phyloP scores from a whole-genome alignment of 2,797 vertebrate species.

The Poliocrania exsul region DNA sequence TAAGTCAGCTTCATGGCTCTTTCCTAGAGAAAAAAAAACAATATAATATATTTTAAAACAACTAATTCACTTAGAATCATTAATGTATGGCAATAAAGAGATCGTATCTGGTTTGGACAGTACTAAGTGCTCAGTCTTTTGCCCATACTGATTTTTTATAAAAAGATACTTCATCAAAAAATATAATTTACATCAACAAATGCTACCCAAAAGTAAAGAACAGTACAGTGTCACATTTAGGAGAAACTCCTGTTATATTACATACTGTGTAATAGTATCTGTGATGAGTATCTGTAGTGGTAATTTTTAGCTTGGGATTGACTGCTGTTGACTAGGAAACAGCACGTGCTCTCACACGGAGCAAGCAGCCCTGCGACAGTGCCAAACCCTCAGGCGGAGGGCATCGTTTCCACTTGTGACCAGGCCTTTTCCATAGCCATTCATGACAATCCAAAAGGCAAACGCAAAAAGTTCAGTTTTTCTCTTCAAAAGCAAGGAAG shows the following conservation, averaged over 20 bases:
- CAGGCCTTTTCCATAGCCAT: slow-evolving; percentile 46
- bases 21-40: slow-evolving; percentile 79
- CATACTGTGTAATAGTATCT: slow-evolving; percentile 62
- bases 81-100: slow-evolving; percentile 23
- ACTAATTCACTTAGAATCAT: slow-evolving; percentile 43
- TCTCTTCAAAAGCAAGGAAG: slow-evolving; percentile 1
- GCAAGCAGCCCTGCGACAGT: slow-evolving; percentile 23
- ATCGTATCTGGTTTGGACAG: not conserved
- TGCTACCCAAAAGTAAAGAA: slow-evolving; percentile 71
- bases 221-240: slow-evolving; percentile 36
- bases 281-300: slow-evolving; percentile 41
- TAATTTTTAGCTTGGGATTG: slow-evolving; percentile 65
- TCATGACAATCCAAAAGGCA: not conserved
- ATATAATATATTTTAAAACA: slow-evolving; percentile 70
- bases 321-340: slow-evolving; percentile 55
- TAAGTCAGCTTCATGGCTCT: slow-evolving; percentile 72
- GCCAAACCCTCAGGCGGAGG: slow-evolving; percentile 11
- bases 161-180: slow-evolving; percentile 74
- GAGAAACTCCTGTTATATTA: slow-evolving; percentile 49
- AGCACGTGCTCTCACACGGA: slow-evolving; percentile 32
- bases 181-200: slow-evolving; percentile 71
- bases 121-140: slow-evolving; percentile 36
- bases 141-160: slow-evolving; percentile 50
- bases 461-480: slow-evolving; percentile 17
- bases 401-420: slow-evolving; percentile 41